phyloP scores from a whole-genome alignment of 1,140 invertebrate species.

The Caerostris darwini region DNA sequence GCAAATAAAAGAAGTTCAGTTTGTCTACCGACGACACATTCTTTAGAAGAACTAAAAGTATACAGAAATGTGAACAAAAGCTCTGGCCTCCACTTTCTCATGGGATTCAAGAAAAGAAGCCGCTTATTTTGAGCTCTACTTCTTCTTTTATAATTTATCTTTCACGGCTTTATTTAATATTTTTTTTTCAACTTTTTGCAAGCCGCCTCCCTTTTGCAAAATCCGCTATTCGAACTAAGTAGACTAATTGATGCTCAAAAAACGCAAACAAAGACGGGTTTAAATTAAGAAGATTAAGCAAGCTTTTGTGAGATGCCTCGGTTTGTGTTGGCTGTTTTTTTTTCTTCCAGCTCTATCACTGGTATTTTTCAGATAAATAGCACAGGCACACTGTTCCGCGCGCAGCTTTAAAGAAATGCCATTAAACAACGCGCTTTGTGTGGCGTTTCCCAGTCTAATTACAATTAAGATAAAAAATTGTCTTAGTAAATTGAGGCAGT shows the following conservation, averaged over 20 bases:
- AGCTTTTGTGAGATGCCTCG: too few species aligned
- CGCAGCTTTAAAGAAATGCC: background rate
- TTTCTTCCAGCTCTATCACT: too few species aligned
- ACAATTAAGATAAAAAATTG: conserved; percentile 10
- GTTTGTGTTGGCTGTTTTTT: background rate
- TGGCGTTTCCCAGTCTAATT: background rate
- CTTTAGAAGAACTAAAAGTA: background rate
- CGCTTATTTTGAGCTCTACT: background rate
- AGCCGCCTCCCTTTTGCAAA: background rate
- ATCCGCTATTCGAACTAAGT: background rate
- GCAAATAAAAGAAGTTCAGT: background rate
- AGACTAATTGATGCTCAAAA: conserved; percentile 13
- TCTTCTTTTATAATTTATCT: background rate
- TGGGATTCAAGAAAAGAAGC: background rate
- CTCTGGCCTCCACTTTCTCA: background rate
- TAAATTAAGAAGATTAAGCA: background rate
- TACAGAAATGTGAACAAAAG: background rate
- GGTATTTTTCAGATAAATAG: background rate
- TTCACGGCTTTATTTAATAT: background rate
- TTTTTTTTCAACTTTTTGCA: background rate
- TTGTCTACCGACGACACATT: background rate
- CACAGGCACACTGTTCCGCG: background rate
- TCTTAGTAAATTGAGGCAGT: background rate
- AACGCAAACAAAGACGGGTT: too few species aligned
- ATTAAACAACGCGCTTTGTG: background rate